phyloP scores from a whole-genome alignment of 2,888 invertebrate species.

The Parthenolecanium corni region DNA sequence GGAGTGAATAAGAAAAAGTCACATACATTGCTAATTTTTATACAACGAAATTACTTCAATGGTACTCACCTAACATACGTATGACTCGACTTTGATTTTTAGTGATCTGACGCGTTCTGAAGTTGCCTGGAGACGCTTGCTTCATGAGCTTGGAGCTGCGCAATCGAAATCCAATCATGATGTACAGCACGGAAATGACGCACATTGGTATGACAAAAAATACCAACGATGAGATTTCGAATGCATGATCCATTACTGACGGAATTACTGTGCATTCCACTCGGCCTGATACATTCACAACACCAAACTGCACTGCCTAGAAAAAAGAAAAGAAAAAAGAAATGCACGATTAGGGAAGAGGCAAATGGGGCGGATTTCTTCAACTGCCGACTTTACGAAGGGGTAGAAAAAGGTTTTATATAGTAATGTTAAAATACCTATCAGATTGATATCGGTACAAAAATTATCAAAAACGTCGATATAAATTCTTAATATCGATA shows the following conservation, averaged over 20 bases:
- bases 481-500: too few relatives aligned
- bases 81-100: slow-evolving; percentile 52
- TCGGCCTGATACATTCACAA: slow-evolving; percentile 35
- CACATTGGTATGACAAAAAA: slow-evolving; percentile 53
- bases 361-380: too few relatives aligned
- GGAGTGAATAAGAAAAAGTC: background rate
- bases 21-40: background rate
- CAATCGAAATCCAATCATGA: slow-evolving; percentile 42
- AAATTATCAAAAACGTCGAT: too few relatives aligned
- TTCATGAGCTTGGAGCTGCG: slow-evolving; percentile 40
- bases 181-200: slow-evolving; percentile 49
- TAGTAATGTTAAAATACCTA: too few relatives aligned
- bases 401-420: too few relatives aligned
- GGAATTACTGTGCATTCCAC: slow-evolving; percentile 39
- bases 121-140: slow-evolving; percentile 31
- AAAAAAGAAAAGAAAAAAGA: slow-evolving; percentile 32
- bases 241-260: slow-evolving; percentile 41
- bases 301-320: slow-evolving; percentile 40
- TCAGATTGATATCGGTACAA: too few relatives aligned
- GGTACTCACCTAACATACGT: slow-evolving; percentile 63
- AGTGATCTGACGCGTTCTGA: slow-evolving; percentile 27
- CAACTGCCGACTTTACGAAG: too few relatives aligned
- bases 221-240: slow-evolving; percentile 48
- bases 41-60: too few relatives aligned
- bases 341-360: background rate